Base-by-base conservation (phyloP, 2,797 vertebrate genomes). In the Manis javanica region DNA sequence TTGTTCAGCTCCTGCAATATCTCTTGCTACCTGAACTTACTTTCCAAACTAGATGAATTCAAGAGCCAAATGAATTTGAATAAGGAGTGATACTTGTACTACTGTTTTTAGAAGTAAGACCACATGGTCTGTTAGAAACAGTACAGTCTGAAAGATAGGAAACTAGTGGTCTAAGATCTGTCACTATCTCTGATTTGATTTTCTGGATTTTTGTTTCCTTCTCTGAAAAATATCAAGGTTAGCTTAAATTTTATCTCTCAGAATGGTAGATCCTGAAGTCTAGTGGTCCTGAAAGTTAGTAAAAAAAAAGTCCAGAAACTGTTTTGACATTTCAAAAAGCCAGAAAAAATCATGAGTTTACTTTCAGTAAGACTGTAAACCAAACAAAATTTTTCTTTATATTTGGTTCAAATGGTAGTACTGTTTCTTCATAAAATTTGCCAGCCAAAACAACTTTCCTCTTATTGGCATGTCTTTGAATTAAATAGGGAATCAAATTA, bases 391-490 rank as follows among this genome's bases (percentile, higher is more conserved):
- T 24, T 75, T 84, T 34, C 57, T 78, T 85, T 59, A 14, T 81
- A 75, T 94, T 91, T 81, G 37, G 8, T 84, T 88, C 68, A 57
- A 14, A 64, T 84, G 11, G 37, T 87, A 51, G 24, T 95, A 71
- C n/a, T 87, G 8, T 87, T 83, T 74, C 5, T 79, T 72, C 37
- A 77, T 82, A 87, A 79, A 91, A 91, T 51, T 90, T 92, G 8
- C 24, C 24, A 78, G 11, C 34, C 4, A 18, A 12, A 61, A 39
- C 19, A 77, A 24, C 7, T 95, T 64, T 79, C 3, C 53, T 74
- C 31, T 93, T 94, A 88, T 12, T 96, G 61, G 29, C 23, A 69
- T 91, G 7, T 72, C 51, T 91, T 94, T 93, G 24, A 91, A 78
- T 96, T 85, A 88, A 95, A 87, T 79, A 79, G 26, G 2, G 31